Percentiles rank a stretch among this genome's conserved stretches.
Conservation (phyloP, 2,113 vertebrate genomes). For the Apeltes quadracus region DNA sequence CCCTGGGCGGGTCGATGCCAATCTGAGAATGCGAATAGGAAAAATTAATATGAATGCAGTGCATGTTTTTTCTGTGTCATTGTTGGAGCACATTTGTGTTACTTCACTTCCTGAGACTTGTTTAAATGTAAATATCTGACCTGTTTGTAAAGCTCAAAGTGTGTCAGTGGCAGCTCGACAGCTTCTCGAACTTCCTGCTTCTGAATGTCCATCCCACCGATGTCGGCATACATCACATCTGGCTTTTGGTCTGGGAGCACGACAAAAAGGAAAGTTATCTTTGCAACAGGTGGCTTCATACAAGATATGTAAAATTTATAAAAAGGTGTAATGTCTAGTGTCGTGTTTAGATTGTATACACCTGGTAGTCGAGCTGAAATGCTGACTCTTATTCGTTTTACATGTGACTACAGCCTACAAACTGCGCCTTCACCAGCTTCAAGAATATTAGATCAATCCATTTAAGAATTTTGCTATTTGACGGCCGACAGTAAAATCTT, state of each 20-base stretch:
- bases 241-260: conserved; percentile 92
- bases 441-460: background rate
- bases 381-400: background rate
- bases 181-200: conserved; percentile 97
- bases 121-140: conserved; percentile 38
- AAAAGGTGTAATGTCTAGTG: background rate
- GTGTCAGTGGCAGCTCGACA: conserved; percentile 93
- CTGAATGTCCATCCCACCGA: conserved; percentile 97
- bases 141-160: conserved; percentile 98
- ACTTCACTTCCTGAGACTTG: background rate
- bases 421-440: background rate
- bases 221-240: conserved; percentile 94
- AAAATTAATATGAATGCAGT: background rate
- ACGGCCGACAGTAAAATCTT: background rate
- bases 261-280: background rate
- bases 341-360: background rate
- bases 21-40: conserved; percentile 78
- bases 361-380: background rate
- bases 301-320: background rate
- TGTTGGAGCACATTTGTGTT: background rate
- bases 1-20: conserved; percentile 92
- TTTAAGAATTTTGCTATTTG: background rate
- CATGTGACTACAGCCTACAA: background rate
- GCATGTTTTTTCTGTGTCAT: background rate
- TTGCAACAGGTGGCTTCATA: background rate